A percentile compares a stretch with the other conserved stretches of the same genome.
These are phyloP conservation scores for Lasiurus cinereus DNA, from an alignment of 2,113 vertebrate species.

Conservation along the genomic window DNA sequence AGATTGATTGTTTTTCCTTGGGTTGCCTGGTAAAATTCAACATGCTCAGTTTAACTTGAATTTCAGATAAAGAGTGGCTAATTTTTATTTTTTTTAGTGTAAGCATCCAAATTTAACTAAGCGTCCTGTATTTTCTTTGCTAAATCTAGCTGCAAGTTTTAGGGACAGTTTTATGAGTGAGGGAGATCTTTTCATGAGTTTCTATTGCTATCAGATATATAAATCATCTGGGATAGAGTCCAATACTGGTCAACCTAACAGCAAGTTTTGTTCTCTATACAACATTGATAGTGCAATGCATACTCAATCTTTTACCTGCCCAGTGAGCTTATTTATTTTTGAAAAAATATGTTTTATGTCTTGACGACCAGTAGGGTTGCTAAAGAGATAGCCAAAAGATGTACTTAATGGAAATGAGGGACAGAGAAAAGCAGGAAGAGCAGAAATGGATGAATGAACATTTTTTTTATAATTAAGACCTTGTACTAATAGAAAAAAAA, in stretches of 20 bases:
- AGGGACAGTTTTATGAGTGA: not conserved
- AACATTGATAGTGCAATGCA: not conserved
- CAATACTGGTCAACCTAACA: not conserved
- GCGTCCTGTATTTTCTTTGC: not conserved
- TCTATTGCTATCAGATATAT: conserved; percentile 1
- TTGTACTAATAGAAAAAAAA: not conserved
- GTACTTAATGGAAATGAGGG: not conserved
- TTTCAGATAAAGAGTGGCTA: not conserved
- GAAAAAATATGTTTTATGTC: not conserved
- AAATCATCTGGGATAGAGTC: not conserved
- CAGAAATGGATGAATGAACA: not conserved
- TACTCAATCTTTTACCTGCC: not conserved
- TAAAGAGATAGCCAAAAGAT: not conserved
- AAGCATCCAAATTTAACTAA: not conserved
- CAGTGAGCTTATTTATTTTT: not conserved
- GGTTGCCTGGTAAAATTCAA: conserved; percentile 13
- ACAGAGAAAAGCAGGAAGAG: not conserved
- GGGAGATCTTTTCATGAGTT: not conserved
- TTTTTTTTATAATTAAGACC: conserved; percentile 37
- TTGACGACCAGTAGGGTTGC: not conserved
- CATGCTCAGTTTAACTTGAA: not conserved
- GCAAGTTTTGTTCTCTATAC: not conserved
- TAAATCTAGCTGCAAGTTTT: conserved; percentile 11
- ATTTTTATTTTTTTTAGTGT: not conserved
- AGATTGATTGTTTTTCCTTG: not conserved